Conservation (phyloP, 1,140 invertebrate genomes). For the Vollenhovia emeryi region DNA sequence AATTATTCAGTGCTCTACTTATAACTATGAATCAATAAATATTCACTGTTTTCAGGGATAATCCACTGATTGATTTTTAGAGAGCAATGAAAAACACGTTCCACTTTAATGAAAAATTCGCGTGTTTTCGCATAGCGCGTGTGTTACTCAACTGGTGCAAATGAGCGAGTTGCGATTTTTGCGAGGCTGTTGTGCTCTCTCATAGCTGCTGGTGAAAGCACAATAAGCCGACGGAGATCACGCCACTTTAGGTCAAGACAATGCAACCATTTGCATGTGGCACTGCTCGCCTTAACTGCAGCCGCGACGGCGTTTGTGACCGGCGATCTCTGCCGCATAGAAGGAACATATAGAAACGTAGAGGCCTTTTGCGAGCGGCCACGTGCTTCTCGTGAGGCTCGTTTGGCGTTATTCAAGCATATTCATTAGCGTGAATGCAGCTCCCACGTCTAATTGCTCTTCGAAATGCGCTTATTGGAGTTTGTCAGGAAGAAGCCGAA, state of each 20-base stretch:
- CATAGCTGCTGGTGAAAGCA: slow-evolving; percentile 46
- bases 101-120: not conserved
- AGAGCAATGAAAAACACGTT: not conserved
- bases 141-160: not conserved
- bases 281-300: slow-evolving; percentile 68
- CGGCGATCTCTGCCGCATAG: slow-evolving; percentile 35
- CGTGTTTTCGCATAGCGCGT: not conserved
- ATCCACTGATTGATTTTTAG: no score
- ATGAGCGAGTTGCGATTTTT: slow-evolving; percentile 27
- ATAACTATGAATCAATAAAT: no score
- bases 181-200: not conserved
- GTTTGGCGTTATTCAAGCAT: slow-evolving; percentile 14
- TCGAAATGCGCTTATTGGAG: not conserved
- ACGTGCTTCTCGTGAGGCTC: not conserved
- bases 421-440: not conserved
- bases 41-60: no score
- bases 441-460: not conserved
- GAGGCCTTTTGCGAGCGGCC: not conserved
- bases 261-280: slow-evolving; percentile 71
- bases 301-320: slow-evolving; percentile 44
- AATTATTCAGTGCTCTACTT: no score
- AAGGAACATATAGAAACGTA: slow-evolving; percentile 13
- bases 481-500: not conserved
- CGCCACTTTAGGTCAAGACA: slow-evolving; percentile 69
- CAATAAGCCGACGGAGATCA: slow-evolving; percentile 64